Evolutionary conservation across 1,140 invertebrate species (phyloP), one percentile per base, ranked within the genome.

Genomic region (Drosophila chauvacae): DNA sequence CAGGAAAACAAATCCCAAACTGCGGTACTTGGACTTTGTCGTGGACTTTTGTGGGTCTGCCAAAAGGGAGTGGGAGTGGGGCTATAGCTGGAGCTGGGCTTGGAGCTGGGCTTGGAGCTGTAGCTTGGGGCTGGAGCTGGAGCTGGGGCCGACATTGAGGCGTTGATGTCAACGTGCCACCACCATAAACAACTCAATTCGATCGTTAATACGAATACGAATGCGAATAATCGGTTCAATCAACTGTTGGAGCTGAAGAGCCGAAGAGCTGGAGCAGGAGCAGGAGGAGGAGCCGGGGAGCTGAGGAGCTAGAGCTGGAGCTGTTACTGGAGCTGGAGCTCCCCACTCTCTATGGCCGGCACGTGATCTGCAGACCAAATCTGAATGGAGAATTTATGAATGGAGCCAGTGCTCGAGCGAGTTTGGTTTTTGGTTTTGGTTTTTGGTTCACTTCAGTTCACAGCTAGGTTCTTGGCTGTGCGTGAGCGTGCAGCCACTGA

Each of bases 361-460:
- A 90, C 84, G 84, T 88, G 84, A 88, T 88, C 73, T 72, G 84
- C 62, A 88, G 84, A 62, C 77, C 63, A 66, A 84, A 84, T 86
- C 82, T 86, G 79, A 87, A 87, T 88, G 84, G 70, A 78, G 84
- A 88, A 90, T 81, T 88, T 90, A 88, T 88, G 84, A 88, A 88
- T 88, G 84, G 45, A 88, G 57, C 50, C 23, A 39, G 37, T 35
- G 26, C 39, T 53, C 33, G 44, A 37, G 53, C 53, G 51, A n/a
- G 51, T 35, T 41, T 59, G 26, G 50, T 50, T 53, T 50, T 50
- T 10, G 39, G 42, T 47, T 58, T 41, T 11, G 41, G 16, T 18
- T 20, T 71, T 50, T 58, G 63, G 51, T 48, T 59, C 66, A 60
- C 42, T 73, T 26, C 68, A 72, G 68, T 72, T 51, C 68, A 50